phyloP scores from a whole-genome alignment of 2,797 vertebrate genomes.

The Diplodus sargus region DNA sequence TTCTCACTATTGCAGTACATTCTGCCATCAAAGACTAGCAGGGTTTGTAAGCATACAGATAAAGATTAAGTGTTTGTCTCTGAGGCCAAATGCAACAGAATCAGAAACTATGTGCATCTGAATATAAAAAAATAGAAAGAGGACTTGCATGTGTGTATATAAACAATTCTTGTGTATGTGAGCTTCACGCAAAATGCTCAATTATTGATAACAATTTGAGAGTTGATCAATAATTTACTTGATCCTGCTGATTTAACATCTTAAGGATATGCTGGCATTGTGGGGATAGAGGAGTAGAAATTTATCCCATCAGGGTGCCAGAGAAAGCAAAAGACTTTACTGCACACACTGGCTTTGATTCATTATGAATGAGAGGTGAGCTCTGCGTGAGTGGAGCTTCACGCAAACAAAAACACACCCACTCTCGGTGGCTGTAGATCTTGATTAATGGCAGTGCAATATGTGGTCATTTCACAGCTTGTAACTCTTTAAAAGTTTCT shows the following conservation, averaged over 20 bases:
- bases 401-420: slow-evolving; percentile 17
- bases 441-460: not conserved
- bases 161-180: slow-evolving; percentile 27
- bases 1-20: slow-evolving; percentile 29
- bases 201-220: slow-evolving; percentile 68
- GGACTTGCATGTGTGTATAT: not conserved
- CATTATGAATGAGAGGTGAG: slow-evolving; percentile 66
- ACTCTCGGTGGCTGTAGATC: not conserved
- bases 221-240: slow-evolving; percentile 71
- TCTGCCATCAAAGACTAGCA: not conserved
- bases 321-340: slow-evolving; percentile 39
- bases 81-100: not conserved
- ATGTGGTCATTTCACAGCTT: not conserved
- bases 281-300: slow-evolving; percentile 37
- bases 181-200: slow-evolving; percentile 44
- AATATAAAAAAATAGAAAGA: not conserved
- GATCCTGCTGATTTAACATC: slow-evolving; percentile 55
- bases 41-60: not conserved
- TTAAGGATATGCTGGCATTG: slow-evolving; percentile 45
- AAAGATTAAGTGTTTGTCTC: slow-evolving; percentile 25
- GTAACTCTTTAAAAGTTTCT: slow-evolving; percentile 13
- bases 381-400: slow-evolving; percentile 13
- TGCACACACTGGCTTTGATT: slow-evolving; percentile 62
- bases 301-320: slow-evolving; percentile 13
- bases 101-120: not conserved